Conservation (phyloP, 2,888 invertebrate species). For the Tanytarsus gracilentus region DNA sequence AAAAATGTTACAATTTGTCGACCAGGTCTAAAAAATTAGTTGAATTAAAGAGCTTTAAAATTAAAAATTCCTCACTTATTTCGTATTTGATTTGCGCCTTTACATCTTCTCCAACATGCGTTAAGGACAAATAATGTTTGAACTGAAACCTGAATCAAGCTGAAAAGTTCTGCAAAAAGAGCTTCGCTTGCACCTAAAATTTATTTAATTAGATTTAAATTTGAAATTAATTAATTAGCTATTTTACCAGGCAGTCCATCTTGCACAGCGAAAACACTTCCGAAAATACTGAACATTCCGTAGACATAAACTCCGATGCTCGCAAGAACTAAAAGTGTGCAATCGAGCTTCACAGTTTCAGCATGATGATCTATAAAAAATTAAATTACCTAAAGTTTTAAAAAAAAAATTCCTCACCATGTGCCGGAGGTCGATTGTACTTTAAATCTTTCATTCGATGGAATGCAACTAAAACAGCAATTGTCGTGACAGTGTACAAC, state of each 20-base stretch:
- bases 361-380: constrained; percentile 33
- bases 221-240: not conserved
- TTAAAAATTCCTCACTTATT: not conserved
- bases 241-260: constrained; percentile 36
- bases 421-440: constrained; percentile 47
- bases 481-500: constrained; percentile 58
- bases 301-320: constrained; percentile 84
- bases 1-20: constrained; percentile 24
- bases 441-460: constrained; percentile 60
- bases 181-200: constrained; percentile 48
- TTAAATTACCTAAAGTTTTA: not conserved
- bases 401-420: constrained; percentile 43
- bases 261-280: constrained; percentile 41
- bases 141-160: constrained; percentile 65
- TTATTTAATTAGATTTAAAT: not conserved
- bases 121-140: constrained; percentile 72
- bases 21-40: constrained; percentile 4
- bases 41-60: not conserved
- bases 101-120: constrained; percentile 64
- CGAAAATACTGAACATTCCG: constrained; percentile 78
- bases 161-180: constrained; percentile 63
- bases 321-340: constrained; percentile 72
- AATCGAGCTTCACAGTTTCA: constrained; percentile 51
- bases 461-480: constrained; percentile 55
- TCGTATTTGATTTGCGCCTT: constrained; percentile 40